phyloP scores from a whole-genome alignment of 2,797 vertebrate genomes.

The Miichthys miiuy region DNA sequence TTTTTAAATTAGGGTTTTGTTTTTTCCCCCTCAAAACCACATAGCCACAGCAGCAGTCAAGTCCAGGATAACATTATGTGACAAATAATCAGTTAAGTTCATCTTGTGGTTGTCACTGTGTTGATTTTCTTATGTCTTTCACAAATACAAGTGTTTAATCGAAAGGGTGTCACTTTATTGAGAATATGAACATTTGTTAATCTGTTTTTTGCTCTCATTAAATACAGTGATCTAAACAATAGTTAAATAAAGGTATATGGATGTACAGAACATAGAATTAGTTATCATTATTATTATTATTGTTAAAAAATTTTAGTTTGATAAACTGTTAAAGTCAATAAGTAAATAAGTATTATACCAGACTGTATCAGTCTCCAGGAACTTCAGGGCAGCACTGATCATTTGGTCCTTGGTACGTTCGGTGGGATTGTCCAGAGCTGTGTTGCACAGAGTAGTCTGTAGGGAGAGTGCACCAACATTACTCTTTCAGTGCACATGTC shows the following conservation, averaged over 20 bases:
- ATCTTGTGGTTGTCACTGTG: background rate
- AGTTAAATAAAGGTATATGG: background rate
- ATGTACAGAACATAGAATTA: background rate
- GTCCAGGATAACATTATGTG: background rate
- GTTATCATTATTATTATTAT: background rate
- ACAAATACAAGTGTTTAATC: background rate
- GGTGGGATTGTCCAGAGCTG: constrained; percentile 95
- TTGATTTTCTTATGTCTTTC: background rate
- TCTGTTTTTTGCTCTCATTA: background rate
- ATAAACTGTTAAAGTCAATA: background rate
- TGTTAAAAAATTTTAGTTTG: background rate
- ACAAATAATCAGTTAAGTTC: background rate
- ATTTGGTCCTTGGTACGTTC: constrained; percentile 90
- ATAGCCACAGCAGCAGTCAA: background rate
- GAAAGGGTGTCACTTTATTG: background rate
- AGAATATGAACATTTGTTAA: background rate
- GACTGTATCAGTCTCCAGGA: constrained; percentile 95
- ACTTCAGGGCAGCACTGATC: constrained; percentile 92
- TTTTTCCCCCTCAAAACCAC: too few relatives aligned
- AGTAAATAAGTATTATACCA: constrained; percentile 83
- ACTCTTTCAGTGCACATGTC: background rate
- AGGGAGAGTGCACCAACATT: constrained; percentile 21
- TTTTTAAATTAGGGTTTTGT: too few relatives aligned
- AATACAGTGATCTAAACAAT: background rate
- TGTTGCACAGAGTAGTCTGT: constrained; percentile 97